Evolutionary conservation across 2,113 vertebrate species (phyloP).

Genomic region (Sigmodon hispidus): DNA sequence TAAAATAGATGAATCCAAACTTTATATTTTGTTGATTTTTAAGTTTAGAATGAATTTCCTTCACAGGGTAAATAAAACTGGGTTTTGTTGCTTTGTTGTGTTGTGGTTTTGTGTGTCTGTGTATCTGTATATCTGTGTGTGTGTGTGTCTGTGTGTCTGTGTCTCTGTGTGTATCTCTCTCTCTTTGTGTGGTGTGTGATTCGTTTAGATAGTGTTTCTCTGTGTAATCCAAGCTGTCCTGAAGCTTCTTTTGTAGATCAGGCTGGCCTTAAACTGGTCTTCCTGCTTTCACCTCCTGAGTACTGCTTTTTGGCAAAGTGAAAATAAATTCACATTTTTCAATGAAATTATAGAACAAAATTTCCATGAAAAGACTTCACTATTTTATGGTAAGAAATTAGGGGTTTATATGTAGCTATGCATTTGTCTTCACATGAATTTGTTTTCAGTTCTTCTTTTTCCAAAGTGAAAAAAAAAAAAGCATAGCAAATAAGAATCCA

Average conservation of each 20-base stretch:
- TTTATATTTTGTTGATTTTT: not conserved
- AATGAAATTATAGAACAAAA: conserved; percentile 1
- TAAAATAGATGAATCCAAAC: not conserved
- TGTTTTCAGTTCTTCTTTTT: not conserved
- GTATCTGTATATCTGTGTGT: not conserved
- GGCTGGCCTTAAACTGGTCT: no score
- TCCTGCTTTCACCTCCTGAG: no score
- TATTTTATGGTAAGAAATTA: not conserved
- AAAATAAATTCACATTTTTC: not conserved
- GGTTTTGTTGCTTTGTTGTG: not conserved
- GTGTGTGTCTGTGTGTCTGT: no score
- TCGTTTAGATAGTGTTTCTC: no score
- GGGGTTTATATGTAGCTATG: not conserved
- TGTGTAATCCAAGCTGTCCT: no score
- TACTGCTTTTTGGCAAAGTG: conserved; percentile 19
- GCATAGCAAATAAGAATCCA: not conserved
- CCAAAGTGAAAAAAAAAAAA: not conserved
- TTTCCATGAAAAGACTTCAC: not conserved
- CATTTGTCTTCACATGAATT: not conserved
- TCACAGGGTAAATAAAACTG: not conserved
- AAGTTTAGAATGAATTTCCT: not conserved
- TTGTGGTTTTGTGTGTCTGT: not conserved
- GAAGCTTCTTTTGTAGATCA: no score
- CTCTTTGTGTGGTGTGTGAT: no score
- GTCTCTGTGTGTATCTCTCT: not conserved